Conservation (phyloP, 2,797 vertebrate species). For the Pipistrellus kuhlii region DNA sequence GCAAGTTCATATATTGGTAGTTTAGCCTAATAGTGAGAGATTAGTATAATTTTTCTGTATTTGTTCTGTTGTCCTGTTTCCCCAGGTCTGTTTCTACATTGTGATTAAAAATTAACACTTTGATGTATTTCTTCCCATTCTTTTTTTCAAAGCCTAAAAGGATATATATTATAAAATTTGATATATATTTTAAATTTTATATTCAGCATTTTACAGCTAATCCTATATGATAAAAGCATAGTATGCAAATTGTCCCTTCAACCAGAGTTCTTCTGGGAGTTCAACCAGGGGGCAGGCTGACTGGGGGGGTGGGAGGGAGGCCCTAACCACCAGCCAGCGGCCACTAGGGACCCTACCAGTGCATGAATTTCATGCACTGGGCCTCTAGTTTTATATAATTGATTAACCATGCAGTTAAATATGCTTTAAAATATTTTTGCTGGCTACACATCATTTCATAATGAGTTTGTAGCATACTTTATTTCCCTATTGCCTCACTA, state of each 20-base stretch:
- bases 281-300: no score
- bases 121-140: not conserved
- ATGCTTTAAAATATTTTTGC: conserved; percentile 44
- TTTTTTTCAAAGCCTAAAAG: not conserved
- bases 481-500: not conserved
- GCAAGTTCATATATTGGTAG: not conserved
- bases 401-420: not conserved
- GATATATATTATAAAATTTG: not conserved
- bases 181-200: not conserved
- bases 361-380: no score
- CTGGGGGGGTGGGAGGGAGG: no score
- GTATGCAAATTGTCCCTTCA: no score
- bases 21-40: not conserved
- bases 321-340: no score
- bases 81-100: not conserved
- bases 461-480: not conserved
- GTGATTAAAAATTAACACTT: conserved; percentile 48
- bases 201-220: conserved; percentile 20
- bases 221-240: not conserved
- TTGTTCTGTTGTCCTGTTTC: not conserved
- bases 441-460: not conserved
- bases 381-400: not conserved
- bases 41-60: not conserved
- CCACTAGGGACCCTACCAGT: no score
- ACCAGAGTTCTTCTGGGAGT: no score